Conservation (phyloP, 2,113 vertebrate genomes). For the Pardalotus punctatus region DNA sequence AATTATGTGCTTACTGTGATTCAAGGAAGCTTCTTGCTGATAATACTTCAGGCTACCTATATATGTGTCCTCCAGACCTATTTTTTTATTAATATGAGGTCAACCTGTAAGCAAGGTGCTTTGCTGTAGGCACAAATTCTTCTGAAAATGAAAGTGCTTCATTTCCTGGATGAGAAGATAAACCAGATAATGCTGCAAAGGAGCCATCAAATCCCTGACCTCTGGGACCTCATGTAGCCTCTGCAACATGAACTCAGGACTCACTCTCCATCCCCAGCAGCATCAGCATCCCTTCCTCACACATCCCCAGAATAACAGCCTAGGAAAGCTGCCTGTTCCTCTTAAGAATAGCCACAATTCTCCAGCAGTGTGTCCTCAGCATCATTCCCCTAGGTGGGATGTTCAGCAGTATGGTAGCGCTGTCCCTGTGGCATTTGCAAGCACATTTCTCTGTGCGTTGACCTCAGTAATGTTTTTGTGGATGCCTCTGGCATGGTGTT, state of each 20-base stretch:
- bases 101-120: neutral
- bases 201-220: neutral
- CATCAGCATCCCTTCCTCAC: neutral
- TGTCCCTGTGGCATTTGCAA: neutral
- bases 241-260: neutral
- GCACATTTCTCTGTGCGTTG: accelerated
- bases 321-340: neutral
- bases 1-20: neutral
- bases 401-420: neutral
- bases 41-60: neutral
- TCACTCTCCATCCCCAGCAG: neutral
- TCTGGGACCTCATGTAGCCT: too few species aligned
- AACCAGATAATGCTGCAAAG: neutral
- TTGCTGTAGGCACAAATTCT: neutral
- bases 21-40: neutral
- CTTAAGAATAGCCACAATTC: neutral
- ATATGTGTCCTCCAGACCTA: neutral
- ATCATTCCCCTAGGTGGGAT: neutral
- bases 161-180: neutral
- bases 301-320: neutral
- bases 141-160: neutral
- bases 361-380: neutral
- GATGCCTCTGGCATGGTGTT: neutral
- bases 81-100: neutral
- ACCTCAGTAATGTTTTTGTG: neutral